Evolutionary conservation across 2,888 invertebrate species (phyloP).

Genomic region (Escarpia spicata): DNA sequence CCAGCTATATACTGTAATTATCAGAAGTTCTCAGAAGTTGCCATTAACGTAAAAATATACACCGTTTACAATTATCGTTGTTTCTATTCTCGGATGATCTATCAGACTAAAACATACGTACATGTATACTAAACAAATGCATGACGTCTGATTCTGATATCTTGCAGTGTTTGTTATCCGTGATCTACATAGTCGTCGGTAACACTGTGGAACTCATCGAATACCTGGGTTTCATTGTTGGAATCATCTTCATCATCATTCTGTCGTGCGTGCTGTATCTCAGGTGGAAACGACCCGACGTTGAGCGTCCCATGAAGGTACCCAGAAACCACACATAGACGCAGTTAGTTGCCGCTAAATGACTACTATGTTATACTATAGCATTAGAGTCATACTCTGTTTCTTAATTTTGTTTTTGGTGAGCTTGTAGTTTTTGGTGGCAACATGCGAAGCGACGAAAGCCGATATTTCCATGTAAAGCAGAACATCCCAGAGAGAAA

Average conservation of each 20-base stretch:
- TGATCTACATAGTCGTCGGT: slow-evolving; percentile 45
- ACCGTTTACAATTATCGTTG: no score
- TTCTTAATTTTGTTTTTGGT: no score
- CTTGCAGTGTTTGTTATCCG: slow-evolving; percentile 40
- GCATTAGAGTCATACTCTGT: neutral
- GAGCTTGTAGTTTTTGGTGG: no score
- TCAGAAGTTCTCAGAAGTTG: no score
- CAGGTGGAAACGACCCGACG: slow-evolving; percentile 48
- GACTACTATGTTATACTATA: neutral
- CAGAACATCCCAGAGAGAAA: no score
- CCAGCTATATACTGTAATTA: no score
- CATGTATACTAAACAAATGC: neutral
- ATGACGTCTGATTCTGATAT: neutral
- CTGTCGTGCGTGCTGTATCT: slow-evolving; percentile 47
- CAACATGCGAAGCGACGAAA: no score
- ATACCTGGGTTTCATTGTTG: slow-evolving; percentile 32
- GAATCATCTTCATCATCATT: slow-evolving; percentile 22
- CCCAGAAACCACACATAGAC: neutral
- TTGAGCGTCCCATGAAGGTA: slow-evolving; percentile 54
- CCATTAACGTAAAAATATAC: no score
- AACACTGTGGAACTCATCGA: slow-evolving; percentile 44
- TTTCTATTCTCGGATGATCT: neutral
- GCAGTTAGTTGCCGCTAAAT: slow-evolving; percentile 18
- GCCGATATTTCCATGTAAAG: no score
- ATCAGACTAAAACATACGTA: neutral